Percentiles rank a stretch among this genome's conserved stretches.
phyloP scores from a whole-genome alignment of 2,113 vertebrate genomes.

The Numida meleagris region DNA sequence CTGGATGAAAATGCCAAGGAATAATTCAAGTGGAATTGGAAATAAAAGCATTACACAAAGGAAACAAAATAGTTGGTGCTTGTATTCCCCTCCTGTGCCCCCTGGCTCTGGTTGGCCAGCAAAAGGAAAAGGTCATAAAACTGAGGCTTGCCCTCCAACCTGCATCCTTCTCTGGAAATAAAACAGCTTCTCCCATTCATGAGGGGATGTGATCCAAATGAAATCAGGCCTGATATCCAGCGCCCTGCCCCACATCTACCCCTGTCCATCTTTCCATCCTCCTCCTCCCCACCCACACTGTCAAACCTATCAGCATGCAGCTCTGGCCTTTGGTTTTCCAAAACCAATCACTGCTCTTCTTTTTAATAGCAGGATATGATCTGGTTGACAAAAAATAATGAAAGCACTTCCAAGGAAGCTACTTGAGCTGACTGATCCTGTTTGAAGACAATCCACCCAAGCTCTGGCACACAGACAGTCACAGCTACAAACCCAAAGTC shows the following conservation, averaged over 20 bases:
- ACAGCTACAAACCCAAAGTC: not conserved
- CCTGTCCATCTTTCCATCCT: not conserved
- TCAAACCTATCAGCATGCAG: accelerated
- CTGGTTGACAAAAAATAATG: slow-evolving; percentile 20
- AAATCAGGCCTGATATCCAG: not conserved
- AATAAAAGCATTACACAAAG: not conserved
- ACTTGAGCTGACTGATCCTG: slow-evolving; percentile 8
- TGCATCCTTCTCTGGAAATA: not conserved
- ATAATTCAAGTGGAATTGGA: not conserved
- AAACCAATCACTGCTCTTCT: not conserved
- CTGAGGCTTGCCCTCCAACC: not conserved
- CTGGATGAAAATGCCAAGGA: not conserved
- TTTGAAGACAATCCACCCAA: slow-evolving; percentile 10
- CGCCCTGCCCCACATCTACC: too few species aligned
- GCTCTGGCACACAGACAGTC: not conserved
- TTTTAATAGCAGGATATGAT: not conserved
- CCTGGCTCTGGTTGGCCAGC: not conserved
- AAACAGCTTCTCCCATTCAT: accelerated
- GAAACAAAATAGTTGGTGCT: accelerated
- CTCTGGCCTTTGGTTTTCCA: not conserved
- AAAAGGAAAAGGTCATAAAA: not conserved
- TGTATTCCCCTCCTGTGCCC: not conserved
- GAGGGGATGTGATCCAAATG: accelerated
- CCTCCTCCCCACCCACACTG: not conserved
- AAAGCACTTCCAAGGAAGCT: not conserved